Evolutionary conservation across 2,888 invertebrate species (phyloP), one percentile per base, ranked within the genome.

Genomic region (Spicauda simplicius): DNA sequence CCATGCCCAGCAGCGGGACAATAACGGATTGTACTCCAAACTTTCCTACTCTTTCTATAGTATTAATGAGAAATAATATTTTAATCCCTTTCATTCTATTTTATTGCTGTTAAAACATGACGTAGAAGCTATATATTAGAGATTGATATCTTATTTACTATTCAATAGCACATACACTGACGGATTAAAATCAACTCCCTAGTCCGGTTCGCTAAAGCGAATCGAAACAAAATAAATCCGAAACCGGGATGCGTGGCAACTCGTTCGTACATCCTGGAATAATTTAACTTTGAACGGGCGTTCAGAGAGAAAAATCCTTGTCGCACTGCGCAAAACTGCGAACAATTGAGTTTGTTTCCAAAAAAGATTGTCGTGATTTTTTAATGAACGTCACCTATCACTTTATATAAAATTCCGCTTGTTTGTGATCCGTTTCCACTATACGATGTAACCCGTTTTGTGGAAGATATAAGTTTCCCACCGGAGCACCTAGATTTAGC

Each of bases 331-430:
- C 65, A 65, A 65, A 57, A 64, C 54, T 19, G 60, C 20, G 65
- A 55, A 65, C 66, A 68, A 70, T 69, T 64, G 65, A 41, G 53
- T 68, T 64, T 64, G 55, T 69, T 69, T 67, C 67, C 69, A 59
- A 65, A 61, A 71, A 19, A 10, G 11, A 64, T 58, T 12, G 20
- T n/a, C n/a, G 0, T 5, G 58, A 58, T 48, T 58, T 58, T 70
- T 63, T 64, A 45, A 48, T 48, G 16, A 14, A 16, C 48, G 4
- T 48, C n/a, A 48, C 16, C 6, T 48, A 8, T 48, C n/a, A 2
- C 4, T n/a, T 6, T 48, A 3, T 48, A 48, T 16, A 16, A 16
- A 6, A 33, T 33, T 33, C 33, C 10, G 33, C 6, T 10, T 33
- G 33, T 33, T 6, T 8, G 33, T 33, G 33, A 33, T 33, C 8